Base-by-base conservation (phyloP, 2,797 vertebrate genomes). In the Poecilia wingei region DNA sequence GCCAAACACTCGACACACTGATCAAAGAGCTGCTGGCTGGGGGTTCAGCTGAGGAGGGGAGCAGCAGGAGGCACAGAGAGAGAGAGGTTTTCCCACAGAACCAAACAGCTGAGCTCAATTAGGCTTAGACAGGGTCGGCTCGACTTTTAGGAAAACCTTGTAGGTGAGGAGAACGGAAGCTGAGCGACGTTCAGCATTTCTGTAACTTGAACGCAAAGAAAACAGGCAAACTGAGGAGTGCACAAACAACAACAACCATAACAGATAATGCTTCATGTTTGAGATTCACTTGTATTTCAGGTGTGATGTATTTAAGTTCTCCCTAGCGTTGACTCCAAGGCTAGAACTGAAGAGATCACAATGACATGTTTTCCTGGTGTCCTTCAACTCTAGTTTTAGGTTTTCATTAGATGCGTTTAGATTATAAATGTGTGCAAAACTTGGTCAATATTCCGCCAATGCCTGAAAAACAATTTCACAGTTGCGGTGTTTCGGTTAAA, bases 1-100 rank as follows among this genome's bases (percentile, higher is more conserved):
- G 89, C 84, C 85, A 86, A 86, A 82, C 33, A 74, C 76, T 82
- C 73, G 81, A 87, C 82, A 80, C 75, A 72, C n/a, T 86, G 59
- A 88, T 88, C 78, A 89, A 82, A 88, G 81, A 81, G 81, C 82
- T 75, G 39, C 73, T 77, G 72, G 80, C 74, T 81, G 80, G 64
- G 73, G 66, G 77, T 82, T 85, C 71, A 71, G 53, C 78, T 74
- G 80, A 53, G 64, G 46, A 81, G 69, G 73, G 33, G 45, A 80
- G 31, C 75, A 69, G 84, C 70, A 74, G 80, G 80, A 51, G 79
- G 83, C 1, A 51, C 20, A 72, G 64, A 70, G 70, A 71, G 57
- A 39, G 45, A 80, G 73, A 79, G 25, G 8, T 20, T 33, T 69
- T 79, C 4, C 47, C 66, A 79, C 16, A 80, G 78, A 80, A 77